phyloP scores from a whole-genome alignment of 2,797 vertebrate species.

The Chromobotia macracanthus region DNA sequence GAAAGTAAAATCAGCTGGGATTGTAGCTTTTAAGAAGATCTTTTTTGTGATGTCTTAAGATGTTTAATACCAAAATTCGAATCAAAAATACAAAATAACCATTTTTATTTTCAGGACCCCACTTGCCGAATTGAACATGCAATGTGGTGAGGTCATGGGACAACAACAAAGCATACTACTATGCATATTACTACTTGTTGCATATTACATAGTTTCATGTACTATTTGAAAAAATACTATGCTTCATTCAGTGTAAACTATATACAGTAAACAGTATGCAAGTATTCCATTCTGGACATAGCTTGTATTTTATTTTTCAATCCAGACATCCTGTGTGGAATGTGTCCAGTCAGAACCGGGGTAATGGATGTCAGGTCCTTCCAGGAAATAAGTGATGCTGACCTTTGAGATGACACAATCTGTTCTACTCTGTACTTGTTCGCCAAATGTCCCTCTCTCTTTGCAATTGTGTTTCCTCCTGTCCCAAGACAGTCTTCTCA shows the following conservation, averaged over 20 bases:
- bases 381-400: slow-evolving; percentile 44
- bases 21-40: not conserved
- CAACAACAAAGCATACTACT: not conserved
- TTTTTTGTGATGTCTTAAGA: not conserved
- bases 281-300: not conserved
- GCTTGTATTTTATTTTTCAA: not conserved
- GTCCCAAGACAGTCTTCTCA: not conserved
- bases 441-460: not conserved
- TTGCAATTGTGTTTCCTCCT: not conserved
- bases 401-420: slow-evolving; percentile 44
- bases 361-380: slow-evolving; percentile 42
- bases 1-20: not conserved
- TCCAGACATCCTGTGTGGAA: slow-evolving; percentile 11
- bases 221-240: not conserved
- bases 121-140: not conserved
- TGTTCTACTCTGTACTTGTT: not conserved
- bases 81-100: not conserved
- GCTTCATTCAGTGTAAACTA: not conserved
- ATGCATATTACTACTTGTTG: not conserved
- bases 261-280: not conserved
- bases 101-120: no score
- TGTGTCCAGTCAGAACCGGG: slow-evolving; percentile 17
- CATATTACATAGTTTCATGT: not conserved
- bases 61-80: not conserved
- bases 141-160: not conserved